Evolutionary conservation across 2,113 vertebrate species (phyloP), one percentile per base, ranked within the genome.

Genomic region (Fukomys damarensis): DNA sequence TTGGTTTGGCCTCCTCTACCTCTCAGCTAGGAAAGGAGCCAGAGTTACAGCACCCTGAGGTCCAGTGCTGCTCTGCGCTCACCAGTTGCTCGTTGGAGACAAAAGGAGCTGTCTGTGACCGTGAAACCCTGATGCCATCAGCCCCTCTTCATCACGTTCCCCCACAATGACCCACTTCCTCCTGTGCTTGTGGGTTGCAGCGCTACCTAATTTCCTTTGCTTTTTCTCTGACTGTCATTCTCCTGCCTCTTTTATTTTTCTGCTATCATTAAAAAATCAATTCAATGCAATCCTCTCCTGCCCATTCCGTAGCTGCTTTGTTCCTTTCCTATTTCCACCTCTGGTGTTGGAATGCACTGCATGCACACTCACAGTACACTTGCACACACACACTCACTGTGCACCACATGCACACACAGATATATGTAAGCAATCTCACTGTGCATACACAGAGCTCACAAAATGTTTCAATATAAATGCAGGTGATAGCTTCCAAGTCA

Each of bases 221-320:
- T 70, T 32, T 80, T 4, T n/a, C 8, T 56, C 19, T 68, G 8
- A 7, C 56, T 94, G 54, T 26, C 54, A n/a, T 83, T 28, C 66
- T 16, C 61, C 38, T 38, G 35, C 30, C 3, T 16, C 24, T 94
- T 30, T 28, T 72, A 35, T 28, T 54, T 77, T 66, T 22, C 61
- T 35, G 10, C 66, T 77, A 43, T 72, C 59, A 87, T 84, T 72
- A 93, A 85, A 92, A 94, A 80, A 68, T 81, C 59, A 92, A 87
- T 85, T 61, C 24, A 54, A 41, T 72, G 49, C 35, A 74, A 41
- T 74, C 32, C 38, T 91, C 10, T 87, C 32, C 38, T 86, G 43
- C 38, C 72, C 32, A 90, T 49, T 86, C 12, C 5, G 43, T 10
- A 41, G 68, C 30, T 72, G 70, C 7, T 84, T 90, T 76, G 4